Percentiles rank a stretch among this genome's conserved stretches.
Evolutionary conservation across 2,888 invertebrate species (phyloP).

Genomic region (Gastrophysa polygoni): DNA sequence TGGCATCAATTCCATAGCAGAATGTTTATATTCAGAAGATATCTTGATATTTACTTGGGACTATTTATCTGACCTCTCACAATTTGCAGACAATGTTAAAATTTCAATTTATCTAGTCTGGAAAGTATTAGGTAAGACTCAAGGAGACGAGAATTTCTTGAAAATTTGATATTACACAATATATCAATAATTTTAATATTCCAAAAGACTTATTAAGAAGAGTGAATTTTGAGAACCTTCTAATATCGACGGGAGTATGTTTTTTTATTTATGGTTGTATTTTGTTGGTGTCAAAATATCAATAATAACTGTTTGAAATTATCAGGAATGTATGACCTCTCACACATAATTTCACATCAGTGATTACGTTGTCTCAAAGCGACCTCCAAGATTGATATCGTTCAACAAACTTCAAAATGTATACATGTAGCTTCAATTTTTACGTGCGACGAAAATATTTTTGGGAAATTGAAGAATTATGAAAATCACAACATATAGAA

Average conservation of each 20-base stretch:
- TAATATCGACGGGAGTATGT: neutral
- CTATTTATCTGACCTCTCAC: conserved; percentile 14
- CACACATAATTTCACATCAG: conserved; percentile 8
- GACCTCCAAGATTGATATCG: conserved; percentile 8
- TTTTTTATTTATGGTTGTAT: neutral
- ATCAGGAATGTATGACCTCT: conserved; percentile 7
- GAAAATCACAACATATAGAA: no score
- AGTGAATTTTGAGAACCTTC: no score
- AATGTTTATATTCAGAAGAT: conserved; percentile 8
- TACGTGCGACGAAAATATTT: no score
- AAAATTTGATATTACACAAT: no score
- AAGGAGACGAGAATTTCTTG: neutral
- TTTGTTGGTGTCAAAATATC: conserved; percentile 1
- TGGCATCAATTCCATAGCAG: conserved; percentile 8
- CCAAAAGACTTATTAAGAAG: no score
- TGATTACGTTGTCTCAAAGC: conserved; percentile 10
- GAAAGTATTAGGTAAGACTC: neutral
- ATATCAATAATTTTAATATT: no score
- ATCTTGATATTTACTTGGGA: neutral
- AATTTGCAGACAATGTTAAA: conserved; percentile 3
- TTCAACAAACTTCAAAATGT: conserved; percentile 4
- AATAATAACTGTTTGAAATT: neutral
- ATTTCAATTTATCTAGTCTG: neutral
- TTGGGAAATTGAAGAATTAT: no score
- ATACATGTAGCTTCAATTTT: neutral